These are phyloP conservation scores for Tigriopus californicus DNA, from an alignment of 2,888 invertebrate species.

Conservation along the genomic window DNA sequence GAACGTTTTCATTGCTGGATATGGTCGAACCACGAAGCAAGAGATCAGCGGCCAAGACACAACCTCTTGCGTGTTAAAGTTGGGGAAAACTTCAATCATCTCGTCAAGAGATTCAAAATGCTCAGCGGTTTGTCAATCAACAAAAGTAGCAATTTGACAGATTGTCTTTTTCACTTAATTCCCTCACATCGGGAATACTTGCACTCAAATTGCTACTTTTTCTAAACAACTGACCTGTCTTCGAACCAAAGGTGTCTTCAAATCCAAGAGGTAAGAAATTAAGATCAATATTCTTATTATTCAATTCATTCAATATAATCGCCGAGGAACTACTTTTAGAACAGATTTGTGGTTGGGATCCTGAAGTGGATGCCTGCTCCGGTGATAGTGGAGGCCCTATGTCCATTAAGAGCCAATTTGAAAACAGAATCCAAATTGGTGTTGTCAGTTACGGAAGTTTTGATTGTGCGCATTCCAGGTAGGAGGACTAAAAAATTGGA, in stretches of 20 bases:
- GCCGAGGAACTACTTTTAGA: too few relatives aligned
- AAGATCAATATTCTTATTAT: neutral
- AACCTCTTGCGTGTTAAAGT: neutral
- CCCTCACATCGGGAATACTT: too few relatives aligned
- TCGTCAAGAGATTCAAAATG: neutral
- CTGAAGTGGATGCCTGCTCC: neutral
- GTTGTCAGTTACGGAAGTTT: neutral
- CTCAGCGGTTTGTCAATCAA: neutral
- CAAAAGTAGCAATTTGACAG: neutral
- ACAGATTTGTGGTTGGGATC: neutral
- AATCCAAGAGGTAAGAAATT: neutral
- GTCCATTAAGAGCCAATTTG: neutral
- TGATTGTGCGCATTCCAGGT: neutral
- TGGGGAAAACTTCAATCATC: neutral
- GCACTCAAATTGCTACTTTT: neutral
- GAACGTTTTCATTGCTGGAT: neutral
- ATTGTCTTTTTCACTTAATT: neutral
- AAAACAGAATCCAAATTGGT: neutral
- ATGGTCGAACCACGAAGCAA: neutral
- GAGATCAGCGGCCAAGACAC: neutral
- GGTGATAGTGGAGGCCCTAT: neutral
- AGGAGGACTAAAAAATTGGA: too few relatives aligned
- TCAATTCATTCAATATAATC: too few relatives aligned
- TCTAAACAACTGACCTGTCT: neutral
- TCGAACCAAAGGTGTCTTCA: neutral